Evolutionary conservation across 2,113 vertebrate species (phyloP), one percentile per base, ranked within the genome.

Genomic region (Campylomormyrus tamandua): DNA sequence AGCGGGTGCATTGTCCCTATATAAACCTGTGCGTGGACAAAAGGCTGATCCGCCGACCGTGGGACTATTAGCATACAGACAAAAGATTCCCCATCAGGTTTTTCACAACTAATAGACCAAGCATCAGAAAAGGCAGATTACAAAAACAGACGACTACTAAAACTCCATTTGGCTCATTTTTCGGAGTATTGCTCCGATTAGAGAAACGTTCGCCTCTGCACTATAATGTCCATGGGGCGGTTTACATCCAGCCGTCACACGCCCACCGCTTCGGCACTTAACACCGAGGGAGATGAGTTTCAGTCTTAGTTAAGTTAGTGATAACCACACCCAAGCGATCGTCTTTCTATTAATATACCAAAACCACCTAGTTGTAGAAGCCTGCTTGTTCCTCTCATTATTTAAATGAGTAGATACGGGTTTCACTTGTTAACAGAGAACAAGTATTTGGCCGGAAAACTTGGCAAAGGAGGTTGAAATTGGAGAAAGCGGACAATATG

Each of bases 1-100:
- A 45, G 83, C 84, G 91, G 91, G 91, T 90, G 90, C 92, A 92
- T 89, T 85, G 92, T 92, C 91, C 93, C 95, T 94, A 95, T 96
- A 96, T 96, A 97, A 95, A 94, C 93, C 92, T 92, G 90, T 89
- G 91, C 92, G 87, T 92, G 87, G 91, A 96, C 95, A 96, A 96
- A 92, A 93, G 93, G 94, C 92, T 94, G 91, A 89, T 84, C 94
- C 92, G 93, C 92, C 91, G 92, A 93, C 91, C 66, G 92, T 93
- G 89, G 66, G 7, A 77, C 86, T 89, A 93, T 96, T 96, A 95
- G 92, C 95, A 96, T 96, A 92, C 89, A 93, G 89, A 96, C 95
- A 96, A 96, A 95, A 93, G 92, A 91, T 91, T 93, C 93, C 94
- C 92, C 93, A 93, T 92, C 93, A 58, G 94, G 92, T 91, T 92